Evolutionary conservation across 1,140 invertebrate genomes (phyloP).

Genomic region (Papilio polyxenes): DNA sequence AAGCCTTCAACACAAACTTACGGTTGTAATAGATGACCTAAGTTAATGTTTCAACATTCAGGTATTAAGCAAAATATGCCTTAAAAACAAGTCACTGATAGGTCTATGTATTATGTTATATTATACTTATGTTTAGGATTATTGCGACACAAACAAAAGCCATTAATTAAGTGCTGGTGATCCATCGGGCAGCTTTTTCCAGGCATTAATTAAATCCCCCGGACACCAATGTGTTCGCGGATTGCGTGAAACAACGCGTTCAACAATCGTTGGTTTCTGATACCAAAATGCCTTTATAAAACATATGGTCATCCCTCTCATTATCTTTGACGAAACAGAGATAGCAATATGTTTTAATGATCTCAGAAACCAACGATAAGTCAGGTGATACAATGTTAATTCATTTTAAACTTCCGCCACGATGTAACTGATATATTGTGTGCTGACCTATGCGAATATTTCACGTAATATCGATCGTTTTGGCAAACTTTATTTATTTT

Average conservation of each 20-base stretch:
- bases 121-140: neutral
- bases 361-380: too few species aligned
- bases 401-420: neutral
- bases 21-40: too few species aligned
- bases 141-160: conserved; percentile 16
- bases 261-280: neutral
- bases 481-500: neutral
- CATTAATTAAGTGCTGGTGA: conserved; percentile 7
- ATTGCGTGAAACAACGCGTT: neutral
- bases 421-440: neutral
- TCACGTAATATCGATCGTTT: neutral
- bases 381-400: neutral
- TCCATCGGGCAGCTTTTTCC: conserved; percentile 15
- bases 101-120: neutral
- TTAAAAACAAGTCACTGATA: neutral
- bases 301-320: too few species aligned
- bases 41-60: too few species aligned
- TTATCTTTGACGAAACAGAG: too few species aligned
- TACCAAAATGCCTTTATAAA: too few species aligned
- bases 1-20: too few species aligned
- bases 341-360: too few species aligned
- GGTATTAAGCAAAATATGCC: too few species aligned
- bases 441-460: neutral
- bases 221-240: neutral
- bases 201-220: conserved; percentile 1